Conservation (phyloP, 2,888 invertebrate species). For the Ectemnius continuus region DNA sequence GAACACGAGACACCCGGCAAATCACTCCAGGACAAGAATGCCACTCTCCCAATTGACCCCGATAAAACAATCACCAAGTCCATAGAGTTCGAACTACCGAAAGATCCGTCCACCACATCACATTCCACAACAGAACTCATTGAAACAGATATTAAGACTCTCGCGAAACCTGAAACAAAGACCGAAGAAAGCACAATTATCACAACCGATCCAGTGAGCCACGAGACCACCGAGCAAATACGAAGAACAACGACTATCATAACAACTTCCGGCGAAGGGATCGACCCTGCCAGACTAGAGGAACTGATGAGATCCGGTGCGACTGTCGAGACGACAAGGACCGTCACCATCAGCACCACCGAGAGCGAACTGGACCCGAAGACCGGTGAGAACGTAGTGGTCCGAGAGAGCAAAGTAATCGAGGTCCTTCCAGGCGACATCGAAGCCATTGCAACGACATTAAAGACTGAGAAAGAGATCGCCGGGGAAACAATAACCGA, state of each 20-base stretch:
- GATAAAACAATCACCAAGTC: background rate
- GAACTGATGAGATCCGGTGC: slow-evolving; percentile 22
- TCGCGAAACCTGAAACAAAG: background rate
- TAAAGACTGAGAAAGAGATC: slow-evolving; percentile 20
- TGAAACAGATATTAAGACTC: background rate
- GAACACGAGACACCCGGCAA: slow-evolving; percentile 17
- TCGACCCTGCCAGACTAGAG: slow-evolving; percentile 27
- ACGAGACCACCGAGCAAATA: slow-evolving; percentile 12
- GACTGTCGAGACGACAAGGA: slow-evolving; percentile 31
- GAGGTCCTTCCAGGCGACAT: slow-evolving; percentile 12
- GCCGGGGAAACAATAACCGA: slow-evolving; percentile 14
- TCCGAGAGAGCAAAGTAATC: slow-evolving; percentile 20
- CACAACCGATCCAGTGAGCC: slow-evolving; percentile 12
- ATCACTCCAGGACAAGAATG: too few species aligned
- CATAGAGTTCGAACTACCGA: background rate
- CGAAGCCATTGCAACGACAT: slow-evolving; percentile 11
- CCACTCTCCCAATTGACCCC: too few species aligned
- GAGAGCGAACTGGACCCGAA: slow-evolving; percentile 2
- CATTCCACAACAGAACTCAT: background rate
- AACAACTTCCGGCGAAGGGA: background rate
- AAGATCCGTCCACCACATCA: slow-evolving; percentile 4
- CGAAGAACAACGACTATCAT: slow-evolving; percentile 16
- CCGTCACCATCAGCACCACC: slow-evolving; percentile 27
- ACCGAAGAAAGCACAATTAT: background rate
- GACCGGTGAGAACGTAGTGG: slow-evolving; percentile 18